These are phyloP conservation scores for Manis pentadactyla DNA, from an alignment of 2,797 vertebrate species.

Conservation along the genomic window DNA sequence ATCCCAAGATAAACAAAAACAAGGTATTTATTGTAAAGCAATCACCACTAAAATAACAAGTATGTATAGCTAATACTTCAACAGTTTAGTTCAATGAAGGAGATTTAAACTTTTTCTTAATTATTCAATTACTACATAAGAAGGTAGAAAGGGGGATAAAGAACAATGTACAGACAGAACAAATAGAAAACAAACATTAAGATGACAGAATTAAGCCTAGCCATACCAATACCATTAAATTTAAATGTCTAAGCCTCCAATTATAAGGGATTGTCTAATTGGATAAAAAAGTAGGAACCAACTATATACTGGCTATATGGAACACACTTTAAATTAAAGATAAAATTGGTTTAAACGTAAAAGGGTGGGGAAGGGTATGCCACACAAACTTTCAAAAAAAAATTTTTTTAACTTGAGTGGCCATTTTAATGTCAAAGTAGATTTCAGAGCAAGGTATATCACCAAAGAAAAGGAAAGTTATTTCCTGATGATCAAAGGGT, in stretches of 20 bases:
- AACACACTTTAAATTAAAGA: background rate
- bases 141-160: background rate
- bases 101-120: background rate
- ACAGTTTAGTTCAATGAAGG: background rate
- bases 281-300: constrained; percentile 1
- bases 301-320: background rate
- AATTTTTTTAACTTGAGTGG: background rate
- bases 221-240: background rate
- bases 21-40: background rate
- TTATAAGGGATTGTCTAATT: background rate
- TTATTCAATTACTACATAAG: background rate
- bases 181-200: constrained; percentile 32
- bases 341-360: background rate
- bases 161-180: background rate
- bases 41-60: constrained; percentile 22
- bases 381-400: background rate
- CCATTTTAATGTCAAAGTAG: background rate
- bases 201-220: background rate
- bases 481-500: background rate
- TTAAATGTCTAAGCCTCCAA: background rate
- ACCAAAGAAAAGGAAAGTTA: background rate
- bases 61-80: background rate
- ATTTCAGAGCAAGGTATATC: background rate
- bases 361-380: background rate
- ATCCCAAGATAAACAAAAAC: background rate